phyloP scores from a whole-genome alignment of 1,140 invertebrate genomes.

The Stenopsyche tienmushanensis region DNA sequence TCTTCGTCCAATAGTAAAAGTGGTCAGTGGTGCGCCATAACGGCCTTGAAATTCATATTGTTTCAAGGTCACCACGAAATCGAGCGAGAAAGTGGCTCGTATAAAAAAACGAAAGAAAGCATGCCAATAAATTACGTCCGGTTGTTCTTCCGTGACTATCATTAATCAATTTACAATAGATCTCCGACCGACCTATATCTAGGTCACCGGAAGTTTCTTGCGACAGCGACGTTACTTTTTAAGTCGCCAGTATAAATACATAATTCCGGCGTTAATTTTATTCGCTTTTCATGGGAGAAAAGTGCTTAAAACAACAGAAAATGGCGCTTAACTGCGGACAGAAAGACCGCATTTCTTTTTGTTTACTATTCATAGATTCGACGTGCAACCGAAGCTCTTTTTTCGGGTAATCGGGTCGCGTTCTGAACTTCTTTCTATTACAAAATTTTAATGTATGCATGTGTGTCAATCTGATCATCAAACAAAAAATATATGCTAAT shows the following conservation, averaged over 20 bases:
- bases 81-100: too few relatives aligned
- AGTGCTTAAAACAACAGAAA: not conserved
- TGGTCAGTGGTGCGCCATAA: too few relatives aligned
- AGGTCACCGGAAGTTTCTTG: too few relatives aligned
- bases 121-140: too few relatives aligned
- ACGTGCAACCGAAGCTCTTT: constrained; percentile 3
- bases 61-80: too few relatives aligned
- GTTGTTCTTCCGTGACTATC: too few relatives aligned
- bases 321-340: not conserved
- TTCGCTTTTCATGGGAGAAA: not conserved
- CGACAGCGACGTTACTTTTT: too few relatives aligned
- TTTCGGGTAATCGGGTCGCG: constrained; percentile 15
- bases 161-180: too few relatives aligned
- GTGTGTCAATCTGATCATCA: not conserved
- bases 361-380: not conserved
- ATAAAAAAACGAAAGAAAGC: too few relatives aligned
- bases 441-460: constrained; percentile 13
- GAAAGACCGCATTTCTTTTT: not conserved
- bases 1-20: too few relatives aligned
- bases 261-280: not conserved
- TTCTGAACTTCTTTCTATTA: constrained; percentile 17
- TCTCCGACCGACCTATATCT: too few relatives aligned
- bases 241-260: not conserved
- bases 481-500: not conserved
- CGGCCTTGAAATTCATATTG: too few relatives aligned